Base-by-base conservation (phyloP, 2,888 invertebrate species). In the Andrena fulva region DNA sequence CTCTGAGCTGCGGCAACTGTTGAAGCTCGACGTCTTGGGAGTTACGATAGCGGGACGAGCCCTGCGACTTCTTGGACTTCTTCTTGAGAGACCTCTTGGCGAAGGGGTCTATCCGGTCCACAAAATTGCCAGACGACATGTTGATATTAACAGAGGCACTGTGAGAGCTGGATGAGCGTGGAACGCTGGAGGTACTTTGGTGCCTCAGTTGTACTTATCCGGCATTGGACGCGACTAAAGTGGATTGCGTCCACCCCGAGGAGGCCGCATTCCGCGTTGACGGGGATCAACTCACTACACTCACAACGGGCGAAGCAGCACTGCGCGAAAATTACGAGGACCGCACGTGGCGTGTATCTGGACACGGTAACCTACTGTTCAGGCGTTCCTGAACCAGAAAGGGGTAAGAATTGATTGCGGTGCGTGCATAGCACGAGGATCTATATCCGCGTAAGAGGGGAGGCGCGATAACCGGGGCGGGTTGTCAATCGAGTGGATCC, bases 31-130 rank as follows among this genome's bases (percentile, higher is more conserved):
- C 98, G 95, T 99, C 99, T 95, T 98, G 98, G 93, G 99, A 98
- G 94, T 99, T 98, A 94, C 99, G 97, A 95, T 99, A 99, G 93
- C 99, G 97, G 89, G 99, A 99, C 92, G 99, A 99, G 92, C 99
- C 99, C 95, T 99, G 99, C 94, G 99, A 99, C 95, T 98, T 98
- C 96, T 98, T 99, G 94, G 98, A 98, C 95, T 99, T 99, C 96
- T 99, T 98, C 96, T 99, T 98, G 93, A 99, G 95, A 93, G 99
- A 99, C 94, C 99, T 97, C 96, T 99, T 99, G 92, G 98, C 98
- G 95, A 99, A 99, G 93, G 99, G 99, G 96, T 99, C 99, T 96
- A 99, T 99, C 95, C 99, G 98, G 96, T 99, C 99, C 95, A 99
- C 99, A 96, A 99, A 98, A 95, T 98, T 97, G 95, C 96, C 97